Evolutionary conservation across 1,140 invertebrate genomes (phyloP).

Genomic region (Brachionus plicatilis): DNA sequence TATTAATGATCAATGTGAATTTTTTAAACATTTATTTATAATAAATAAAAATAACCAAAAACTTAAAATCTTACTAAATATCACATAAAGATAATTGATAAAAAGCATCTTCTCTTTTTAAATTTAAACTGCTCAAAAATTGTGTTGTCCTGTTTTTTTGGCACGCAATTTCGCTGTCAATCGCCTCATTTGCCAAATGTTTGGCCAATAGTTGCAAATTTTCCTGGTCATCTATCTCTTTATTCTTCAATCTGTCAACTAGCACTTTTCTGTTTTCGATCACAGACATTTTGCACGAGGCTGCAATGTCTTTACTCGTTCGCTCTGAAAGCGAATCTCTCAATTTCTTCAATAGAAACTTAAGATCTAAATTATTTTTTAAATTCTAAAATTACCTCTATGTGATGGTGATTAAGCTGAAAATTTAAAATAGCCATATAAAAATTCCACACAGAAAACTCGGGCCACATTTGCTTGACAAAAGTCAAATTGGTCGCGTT

Average conservation of each 20-base stretch:
- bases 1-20: too few species aligned
- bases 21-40: too few species aligned
- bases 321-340: background rate
- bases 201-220: background rate
- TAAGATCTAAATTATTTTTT: background rate
- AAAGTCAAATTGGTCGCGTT: background rate
- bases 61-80: background rate
- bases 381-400: background rate
- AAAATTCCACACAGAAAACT: constrained; percentile 23
- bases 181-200: background rate
- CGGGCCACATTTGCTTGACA: constrained; percentile 31
- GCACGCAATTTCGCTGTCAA: background rate
- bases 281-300: background rate
- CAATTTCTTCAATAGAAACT: background rate
- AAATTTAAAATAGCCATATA: constrained; percentile 25
- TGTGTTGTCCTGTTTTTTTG: background rate
- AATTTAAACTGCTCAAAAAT: background rate
- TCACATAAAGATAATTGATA: background rate
- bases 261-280: constrained; percentile 27
- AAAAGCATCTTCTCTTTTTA: background rate
- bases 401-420: background rate
- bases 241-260: background rate
- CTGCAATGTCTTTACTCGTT: background rate
- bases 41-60: too few species aligned
- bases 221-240: background rate